Evolutionary conservation across 1,140 invertebrate genomes (phyloP).

Genomic region (Dendroctonus valens): DNA sequence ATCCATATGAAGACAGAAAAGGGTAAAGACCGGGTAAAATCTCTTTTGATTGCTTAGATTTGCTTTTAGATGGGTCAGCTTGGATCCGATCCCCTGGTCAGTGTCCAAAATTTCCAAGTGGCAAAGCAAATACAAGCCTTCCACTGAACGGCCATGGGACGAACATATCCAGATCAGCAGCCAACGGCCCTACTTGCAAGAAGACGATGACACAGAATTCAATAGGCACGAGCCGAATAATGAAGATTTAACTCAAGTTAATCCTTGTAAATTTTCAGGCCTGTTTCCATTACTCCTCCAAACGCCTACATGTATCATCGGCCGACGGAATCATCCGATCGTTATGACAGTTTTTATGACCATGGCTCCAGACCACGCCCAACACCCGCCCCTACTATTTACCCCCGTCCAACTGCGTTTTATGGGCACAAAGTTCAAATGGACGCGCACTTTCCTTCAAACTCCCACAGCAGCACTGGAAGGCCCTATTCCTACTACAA

Average conservation of each 20-base stretch:
- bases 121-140: conserved; percentile 54
- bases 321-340: conserved; percentile 25
- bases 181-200: conserved; percentile 11
- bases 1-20: conserved; percentile 65
- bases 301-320: conserved; percentile 22
- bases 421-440: conserved; percentile 40
- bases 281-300: conserved; percentile 28
- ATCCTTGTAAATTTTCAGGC: conserved; percentile 12
- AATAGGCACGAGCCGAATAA: conserved; percentile 4
- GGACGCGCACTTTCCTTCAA: conserved; percentile 16
- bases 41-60: not conserved
- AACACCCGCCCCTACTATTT: conserved; percentile 18
- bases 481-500: conserved; percentile 18
- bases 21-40: conserved; percentile 38
- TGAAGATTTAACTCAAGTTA: not conserved
- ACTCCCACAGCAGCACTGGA: conserved; percentile 17
- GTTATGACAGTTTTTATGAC: conserved; percentile 30
- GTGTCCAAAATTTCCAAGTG: conserved; percentile 77
- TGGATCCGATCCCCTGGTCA: conserved; percentile 76
- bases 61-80: conserved; percentile 64
- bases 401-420: conserved; percentile 32
- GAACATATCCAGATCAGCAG: conserved; percentile 16
- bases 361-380: conserved; percentile 16
- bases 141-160: conserved; percentile 35
- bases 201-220: conserved; percentile 19